These are phyloP conservation scores for Neodontobutis hainanensis DNA, from an alignment of 2,113 vertebrate species.

Conservation along the genomic window DNA sequence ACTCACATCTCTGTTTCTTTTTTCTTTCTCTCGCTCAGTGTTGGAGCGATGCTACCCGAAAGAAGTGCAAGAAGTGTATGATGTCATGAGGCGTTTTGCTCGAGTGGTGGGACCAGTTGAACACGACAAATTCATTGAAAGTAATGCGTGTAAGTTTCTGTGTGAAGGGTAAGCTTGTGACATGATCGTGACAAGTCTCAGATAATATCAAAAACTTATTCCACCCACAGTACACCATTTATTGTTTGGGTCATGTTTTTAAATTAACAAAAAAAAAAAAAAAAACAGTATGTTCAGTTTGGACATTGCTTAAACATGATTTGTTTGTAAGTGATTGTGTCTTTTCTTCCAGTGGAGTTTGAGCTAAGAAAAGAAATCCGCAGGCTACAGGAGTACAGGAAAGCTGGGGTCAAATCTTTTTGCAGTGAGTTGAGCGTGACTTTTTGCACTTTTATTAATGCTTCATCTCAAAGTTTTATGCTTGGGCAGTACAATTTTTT, in stretches of 20 bases:
- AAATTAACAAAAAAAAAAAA: no score
- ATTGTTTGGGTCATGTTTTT: no score
- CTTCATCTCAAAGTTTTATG: conserved; percentile 13
- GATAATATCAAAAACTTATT: background rate
- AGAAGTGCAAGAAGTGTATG: conserved; percentile 94
- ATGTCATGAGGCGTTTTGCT: conserved; percentile 92
- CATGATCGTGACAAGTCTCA: conserved; percentile 3
- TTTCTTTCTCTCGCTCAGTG: conserved; percentile 74
- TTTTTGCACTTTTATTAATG: conserved; percentile 17
- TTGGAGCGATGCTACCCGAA: conserved; percentile 94
- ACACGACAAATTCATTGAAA: conserved; percentile 98
- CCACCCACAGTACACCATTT: background rate
- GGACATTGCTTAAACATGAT: no score
- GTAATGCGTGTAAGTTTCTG: conserved; percentile 88
- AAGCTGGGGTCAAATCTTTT: conserved; percentile 94
- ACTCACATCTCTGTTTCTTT: conserved; percentile 28
- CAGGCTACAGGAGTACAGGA: conserved; percentile 93
- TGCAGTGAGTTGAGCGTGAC: conserved; percentile 87
- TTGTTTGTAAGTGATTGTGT: conserved; percentile 5
- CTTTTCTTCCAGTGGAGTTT: conserved; percentile 88
- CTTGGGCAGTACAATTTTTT: conserved; percentile 16
- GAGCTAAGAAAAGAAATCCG: conserved; percentile 93
- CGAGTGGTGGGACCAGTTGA: conserved; percentile 90
- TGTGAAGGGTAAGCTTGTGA: background rate
- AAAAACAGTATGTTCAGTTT: no score